Evolutionary conservation across 2,888 invertebrate genomes (phyloP), one percentile per base, ranked within the genome.

Genomic region (Timema cristinae): DNA sequence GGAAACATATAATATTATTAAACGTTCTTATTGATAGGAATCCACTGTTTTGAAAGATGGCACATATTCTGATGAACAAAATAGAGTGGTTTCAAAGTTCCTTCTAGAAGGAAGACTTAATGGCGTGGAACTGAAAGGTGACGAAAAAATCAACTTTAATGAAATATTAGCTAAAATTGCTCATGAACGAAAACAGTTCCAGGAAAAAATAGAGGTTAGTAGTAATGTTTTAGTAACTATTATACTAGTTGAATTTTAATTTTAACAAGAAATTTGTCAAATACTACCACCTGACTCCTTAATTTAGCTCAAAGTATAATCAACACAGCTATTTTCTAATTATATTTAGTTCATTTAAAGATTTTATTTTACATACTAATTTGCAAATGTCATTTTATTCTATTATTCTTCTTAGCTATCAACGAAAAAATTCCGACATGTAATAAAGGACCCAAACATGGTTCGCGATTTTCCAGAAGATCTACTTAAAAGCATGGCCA

Each of bases 81-180:
- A 85, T 74, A 86, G 93, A 74, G 82, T 96, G 11, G 82, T 95
- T 10, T 85, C 89, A 68, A 95, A 95, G 82, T 94, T 90, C 81
- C 81, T 90, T 70, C 81, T 94, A 15, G 96, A 97, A 83, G 94
- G 93, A 5, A 89, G 87, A 79, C 83, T 96, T 5, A 94, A 94
- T 81, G 97, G 96, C 0, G 83, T 95, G 63, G 89, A 90, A 66
- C 81, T 95, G 0, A 81, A 84, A 66, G 85, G 85, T 0, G 82
- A 83, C 0, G 84, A 86, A 75, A 86, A 83, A 70, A 80, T 80
- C 48, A 84, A 86, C 6, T 84, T 93, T n/a, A 83, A 83, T 49
- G 85, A 86, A 59, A 79, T 87, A 72, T 79, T 87, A 2, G 81
- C 81, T 7, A 86, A 86, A 74, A 77, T 91, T 63, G 81, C 83